phyloP scores from a whole-genome alignment of 2,888 invertebrate genomes.

The Heliconius aoede region DNA sequence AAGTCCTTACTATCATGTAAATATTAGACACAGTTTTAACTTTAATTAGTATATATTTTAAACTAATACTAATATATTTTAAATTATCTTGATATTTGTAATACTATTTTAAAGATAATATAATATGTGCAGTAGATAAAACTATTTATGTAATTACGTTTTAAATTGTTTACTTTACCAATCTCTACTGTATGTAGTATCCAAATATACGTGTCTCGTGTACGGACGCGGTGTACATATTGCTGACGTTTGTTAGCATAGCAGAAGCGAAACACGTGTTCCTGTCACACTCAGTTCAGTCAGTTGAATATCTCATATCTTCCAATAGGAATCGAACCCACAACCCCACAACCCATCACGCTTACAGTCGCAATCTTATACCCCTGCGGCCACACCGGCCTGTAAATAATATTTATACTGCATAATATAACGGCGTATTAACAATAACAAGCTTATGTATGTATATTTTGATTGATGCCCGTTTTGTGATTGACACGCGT shows the following conservation, averaged over 20 bases:
- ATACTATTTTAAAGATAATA: neutral
- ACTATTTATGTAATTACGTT: slow-evolving; percentile 13
- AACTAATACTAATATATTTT: no score
- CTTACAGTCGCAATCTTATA: neutral
- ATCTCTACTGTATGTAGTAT: slow-evolving; percentile 2
- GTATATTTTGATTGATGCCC: slow-evolving; percentile 12
- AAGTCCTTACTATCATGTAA: neutral
- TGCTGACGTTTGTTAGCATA: slow-evolving; percentile 10
- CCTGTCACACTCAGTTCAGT: no score
- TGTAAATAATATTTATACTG: neutral
- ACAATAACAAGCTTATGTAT: slow-evolving; percentile 1
- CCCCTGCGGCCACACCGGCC: neutral
- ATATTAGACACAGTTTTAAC: neutral
- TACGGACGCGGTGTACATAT: neutral
- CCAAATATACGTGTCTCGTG: slow-evolving; percentile 1
- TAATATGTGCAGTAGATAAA: slow-evolving; percentile 1
- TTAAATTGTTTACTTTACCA: neutral
- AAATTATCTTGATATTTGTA: slow-evolving; percentile 11
- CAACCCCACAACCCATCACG: neutral
- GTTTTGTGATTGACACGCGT: slow-evolving; percentile 12
- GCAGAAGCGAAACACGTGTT: slow-evolving; percentile 1
- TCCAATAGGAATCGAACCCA: neutral
- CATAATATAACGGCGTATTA: slow-evolving; percentile 4
- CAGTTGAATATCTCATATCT: neutral
- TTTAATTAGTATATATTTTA: neutral